phyloP scores from a whole-genome alignment of 2,113 vertebrate genomes.

The Apaloderma vittatum region DNA sequence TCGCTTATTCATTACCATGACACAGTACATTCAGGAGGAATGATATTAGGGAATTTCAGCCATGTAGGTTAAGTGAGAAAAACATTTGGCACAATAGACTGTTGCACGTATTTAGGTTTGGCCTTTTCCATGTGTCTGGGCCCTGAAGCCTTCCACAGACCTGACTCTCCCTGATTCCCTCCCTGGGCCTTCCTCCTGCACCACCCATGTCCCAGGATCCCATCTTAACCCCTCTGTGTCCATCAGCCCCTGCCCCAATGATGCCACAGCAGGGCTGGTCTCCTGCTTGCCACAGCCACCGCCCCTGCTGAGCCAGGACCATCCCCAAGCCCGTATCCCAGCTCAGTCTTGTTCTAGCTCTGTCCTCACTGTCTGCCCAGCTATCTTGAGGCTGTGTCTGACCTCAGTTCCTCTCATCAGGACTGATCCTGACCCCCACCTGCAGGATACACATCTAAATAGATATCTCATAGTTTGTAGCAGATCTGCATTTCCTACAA shows the following conservation, averaged over 20 bases:
- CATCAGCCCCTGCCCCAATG: not conserved
- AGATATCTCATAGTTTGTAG: not conserved
- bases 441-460: not conserved
- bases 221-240: too few relatives aligned
- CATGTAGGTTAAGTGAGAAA: not conserved
- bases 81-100: not conserved
- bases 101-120: not conserved
- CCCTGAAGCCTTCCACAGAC: too few relatives aligned
- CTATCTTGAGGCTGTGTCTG: not conserved
- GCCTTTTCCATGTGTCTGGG: not conserved
- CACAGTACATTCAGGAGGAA: not conserved
- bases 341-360: accelerated
- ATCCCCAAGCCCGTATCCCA: accelerated
- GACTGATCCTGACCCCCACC: not conserved
- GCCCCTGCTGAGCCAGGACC: accelerated
- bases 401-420: not conserved
- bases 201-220: not conserved
- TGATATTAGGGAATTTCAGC: not conserved
- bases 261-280: accelerated
- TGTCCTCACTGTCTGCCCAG: not conserved
- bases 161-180: not conserved
- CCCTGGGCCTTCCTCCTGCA: accelerated
- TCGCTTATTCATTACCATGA: not conserved
- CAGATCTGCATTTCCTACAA: not conserved
- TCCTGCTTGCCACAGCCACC: not conserved